Evolutionary conservation across 1,140 invertebrate genomes (phyloP), one percentile per base, ranked within the genome.

Genomic region (Listronotus oregonensis): DNA sequence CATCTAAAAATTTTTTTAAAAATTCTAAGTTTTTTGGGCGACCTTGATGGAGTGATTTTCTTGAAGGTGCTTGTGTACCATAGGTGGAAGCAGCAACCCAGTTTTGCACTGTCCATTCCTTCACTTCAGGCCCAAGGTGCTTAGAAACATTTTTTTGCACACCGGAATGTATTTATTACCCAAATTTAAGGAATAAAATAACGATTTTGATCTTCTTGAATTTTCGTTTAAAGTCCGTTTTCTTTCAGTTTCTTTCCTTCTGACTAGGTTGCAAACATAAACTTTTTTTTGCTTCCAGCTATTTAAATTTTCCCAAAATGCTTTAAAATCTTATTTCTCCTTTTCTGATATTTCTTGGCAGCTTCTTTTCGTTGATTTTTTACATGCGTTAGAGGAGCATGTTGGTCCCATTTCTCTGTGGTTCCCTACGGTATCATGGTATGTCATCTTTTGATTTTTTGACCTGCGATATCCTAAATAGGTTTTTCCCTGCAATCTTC

Each of bases 231-330:
- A 3, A 47, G 44, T 47, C 5, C 18, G 3, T 47, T 12, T 47
- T 17, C 44, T 47, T 15, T 3, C 18, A 47, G 44, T 27, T 3
- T 27, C 21, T 12, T 47, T 47, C 9, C 44, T 47, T 3, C 17
- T 21, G 15, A 47, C 4, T 47, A 47, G 12, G 12, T 47, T 47
- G 4, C 1, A 21, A 47, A 47, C 44, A 47, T 47, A 47, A n/a
- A 6, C 9, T 47, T 47, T 47, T 47, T 47, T 47, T 15, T 47
- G 9, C 17, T 47, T 12, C 44, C 44, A 47, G 12, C 44, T 47
- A 14, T 15, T 47, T 21, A 47, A 47, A 14, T 47, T 47, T 47
- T 6, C n/a, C 44, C 44, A 47, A 47, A 47, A 47, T n/a, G 44
- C 2, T 47, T 3, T 47, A 47, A 47, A 47, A 47, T 47, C 17